These are phyloP conservation scores for Boleophthalmus pectinirostris DNA, from an alignment of 2,113 vertebrate species.

Conservation along the genomic window DNA sequence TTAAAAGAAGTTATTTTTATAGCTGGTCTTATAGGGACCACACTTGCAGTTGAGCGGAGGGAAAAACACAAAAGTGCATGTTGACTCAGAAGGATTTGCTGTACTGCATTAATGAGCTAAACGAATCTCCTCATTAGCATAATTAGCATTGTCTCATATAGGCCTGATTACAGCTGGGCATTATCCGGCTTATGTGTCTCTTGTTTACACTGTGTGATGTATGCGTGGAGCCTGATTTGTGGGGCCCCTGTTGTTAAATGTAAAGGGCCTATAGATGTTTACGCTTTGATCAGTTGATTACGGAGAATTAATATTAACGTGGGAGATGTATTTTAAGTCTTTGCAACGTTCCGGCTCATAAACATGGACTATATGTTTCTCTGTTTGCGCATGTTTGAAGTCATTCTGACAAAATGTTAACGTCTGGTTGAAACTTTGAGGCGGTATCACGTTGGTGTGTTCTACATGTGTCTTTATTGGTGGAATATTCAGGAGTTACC, in stretches of 20 bases:
- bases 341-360: no score
- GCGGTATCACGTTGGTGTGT: no score
- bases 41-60: background rate
- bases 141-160: background rate
- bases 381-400: no score
- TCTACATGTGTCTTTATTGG: no score
- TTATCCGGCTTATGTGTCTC: background rate
- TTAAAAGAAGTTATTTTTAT: background rate
- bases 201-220: background rate
- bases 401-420: no score
- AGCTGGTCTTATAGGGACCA: background rate
- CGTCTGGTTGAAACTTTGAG: no score
- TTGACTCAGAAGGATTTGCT: background rate
- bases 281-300: background rate
- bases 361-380: no score
- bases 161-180: background rate
- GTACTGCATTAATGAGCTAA: slow-evolving; percentile 2
- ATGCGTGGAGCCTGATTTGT: background rate
- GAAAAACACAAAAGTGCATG: background rate
- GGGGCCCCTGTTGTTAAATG: background rate
- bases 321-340: no score
- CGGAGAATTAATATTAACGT: no score
- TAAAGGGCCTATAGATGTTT: background rate
- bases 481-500: no score
- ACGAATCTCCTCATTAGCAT: background rate